Evolutionary conservation across 2,888 invertebrate species (phyloP).

Genomic region (Nipponacmea schrenckii): DNA sequence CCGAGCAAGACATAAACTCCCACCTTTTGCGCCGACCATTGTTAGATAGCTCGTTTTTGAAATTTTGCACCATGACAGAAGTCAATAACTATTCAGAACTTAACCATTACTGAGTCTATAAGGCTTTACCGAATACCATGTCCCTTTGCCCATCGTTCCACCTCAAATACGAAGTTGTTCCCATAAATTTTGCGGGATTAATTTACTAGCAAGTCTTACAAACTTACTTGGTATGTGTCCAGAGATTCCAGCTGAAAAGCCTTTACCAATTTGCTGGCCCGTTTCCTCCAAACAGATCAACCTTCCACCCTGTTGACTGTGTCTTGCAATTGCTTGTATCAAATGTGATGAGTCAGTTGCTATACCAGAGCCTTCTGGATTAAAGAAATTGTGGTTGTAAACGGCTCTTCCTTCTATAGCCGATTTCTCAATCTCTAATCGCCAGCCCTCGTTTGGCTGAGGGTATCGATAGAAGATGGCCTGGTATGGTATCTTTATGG

Average conservation of each 20-base stretch:
- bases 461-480: slow-evolving; percentile 49
- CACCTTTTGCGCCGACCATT: too few species aligned
- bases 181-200: too few species aligned
- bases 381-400: slow-evolving; percentile 21
- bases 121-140: too few species aligned
- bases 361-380: slow-evolving; percentile 12
- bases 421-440: slow-evolving; percentile 54
- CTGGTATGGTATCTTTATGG: slow-evolving; percentile 35
- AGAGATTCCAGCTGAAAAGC: slow-evolving; percentile 14
- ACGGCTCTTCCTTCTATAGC: slow-evolving; percentile 28
- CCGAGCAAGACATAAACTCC: too few species aligned
- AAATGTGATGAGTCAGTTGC: slow-evolving; percentile 39
- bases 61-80: too few species aligned
- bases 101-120: too few species aligned
- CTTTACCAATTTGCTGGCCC: slow-evolving; percentile 36
- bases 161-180: too few species aligned
- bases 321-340: slow-evolving; percentile 41
- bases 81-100: too few species aligned
- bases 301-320: slow-evolving; percentile 44
- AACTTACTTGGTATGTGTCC: slow-evolving; percentile 26
- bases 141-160: too few species aligned
- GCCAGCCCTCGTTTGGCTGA: slow-evolving; percentile 40
- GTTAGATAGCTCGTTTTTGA: too few species aligned
- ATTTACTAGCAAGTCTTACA: too few species aligned
- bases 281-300: slow-evolving; percentile 51